Percentiles rank a stretch among this genome's conserved stretches.
These are phyloP conservation scores for Aradophagus sp. DNA, from an alignment of 1,140 invertebrate genomes.

Conservation along the genomic window DNA sequence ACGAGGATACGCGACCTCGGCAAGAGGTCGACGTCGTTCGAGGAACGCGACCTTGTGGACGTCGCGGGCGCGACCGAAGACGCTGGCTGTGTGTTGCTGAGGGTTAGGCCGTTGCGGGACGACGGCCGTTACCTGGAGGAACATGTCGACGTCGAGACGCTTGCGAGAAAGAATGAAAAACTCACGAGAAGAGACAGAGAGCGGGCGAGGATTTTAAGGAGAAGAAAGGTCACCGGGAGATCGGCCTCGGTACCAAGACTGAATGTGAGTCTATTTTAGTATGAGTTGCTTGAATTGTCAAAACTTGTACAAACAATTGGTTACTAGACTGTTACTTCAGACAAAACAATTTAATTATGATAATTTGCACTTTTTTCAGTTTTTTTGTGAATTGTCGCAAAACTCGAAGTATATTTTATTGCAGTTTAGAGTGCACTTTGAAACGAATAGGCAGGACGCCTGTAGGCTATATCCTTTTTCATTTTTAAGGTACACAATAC, in stretches of 20 bases:
- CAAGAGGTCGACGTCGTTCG: conserved; percentile 50
- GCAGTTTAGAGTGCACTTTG: no score
- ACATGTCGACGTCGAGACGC: conserved; percentile 9
- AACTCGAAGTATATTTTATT: no score
- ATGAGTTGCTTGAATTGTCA: no score
- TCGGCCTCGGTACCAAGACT: conserved; percentile 70
- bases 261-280: conserved; percentile 65
- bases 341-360: no score
- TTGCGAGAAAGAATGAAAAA: conserved; percentile 62
- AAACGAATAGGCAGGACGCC: no score
- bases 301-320: no score
- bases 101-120: conserved; percentile 63
- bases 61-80: conserved; percentile 61
- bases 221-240: conserved; percentile 67
- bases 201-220: conserved; percentile 65
- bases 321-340: no score
- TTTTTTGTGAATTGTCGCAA: no score
- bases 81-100: conserved; percentile 65
- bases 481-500: no score
- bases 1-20: conserved; percentile 42
- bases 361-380: no score
- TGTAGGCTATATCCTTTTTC: no score
- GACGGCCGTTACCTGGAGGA: conserved; percentile 42
- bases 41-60: conserved; percentile 30
- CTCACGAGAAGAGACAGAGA: conserved; percentile 70